Evolutionary conservation across 2,888 invertebrate genomes (phyloP).

Genomic region (Bhutanitis thaidina): DNA sequence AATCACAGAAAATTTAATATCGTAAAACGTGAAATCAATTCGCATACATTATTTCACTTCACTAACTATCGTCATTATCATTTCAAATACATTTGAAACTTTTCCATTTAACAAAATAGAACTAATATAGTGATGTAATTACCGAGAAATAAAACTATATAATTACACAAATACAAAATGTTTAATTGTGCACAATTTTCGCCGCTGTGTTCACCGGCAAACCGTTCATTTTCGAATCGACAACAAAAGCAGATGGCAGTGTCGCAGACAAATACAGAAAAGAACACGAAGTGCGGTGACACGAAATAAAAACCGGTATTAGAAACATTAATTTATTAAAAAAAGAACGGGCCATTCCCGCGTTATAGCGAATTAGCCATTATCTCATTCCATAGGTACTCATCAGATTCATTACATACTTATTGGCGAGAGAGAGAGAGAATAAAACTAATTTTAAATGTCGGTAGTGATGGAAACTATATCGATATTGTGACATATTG

Average conservation of each 20-base stretch:
- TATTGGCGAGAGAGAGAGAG: slow-evolving; percentile 70
- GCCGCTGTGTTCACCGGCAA: background rate
- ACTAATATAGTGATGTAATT: slow-evolving; percentile 29
- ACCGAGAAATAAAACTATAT: slow-evolving; percentile 30
- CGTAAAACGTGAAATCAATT: slow-evolving; percentile 14
- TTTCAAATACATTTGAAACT: slow-evolving; percentile 19
- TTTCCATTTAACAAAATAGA: slow-evolving; percentile 18
- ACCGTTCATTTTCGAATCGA: slow-evolving; percentile 16
- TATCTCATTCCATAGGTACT: slow-evolving; percentile 68
- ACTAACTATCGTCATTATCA: slow-evolving; percentile 14
- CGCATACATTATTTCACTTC: slow-evolving; percentile 17
- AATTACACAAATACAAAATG: slow-evolving; percentile 16
- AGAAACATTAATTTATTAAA: slow-evolving; percentile 57
- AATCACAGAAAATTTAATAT: background rate
- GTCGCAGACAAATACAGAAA: slow-evolving; percentile 35
- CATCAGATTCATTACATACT: slow-evolving; percentile 74
- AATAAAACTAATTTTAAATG: slow-evolving; percentile 70
- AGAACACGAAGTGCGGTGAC: slow-evolving; percentile 53
- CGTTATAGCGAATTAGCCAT: slow-evolving; percentile 64
- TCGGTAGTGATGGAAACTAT: slow-evolving; percentile 39
- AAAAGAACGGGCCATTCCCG: slow-evolving; percentile 64
- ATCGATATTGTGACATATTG: slow-evolving; percentile 5
- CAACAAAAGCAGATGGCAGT: slow-evolving; percentile 8
- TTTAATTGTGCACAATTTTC: background rate
- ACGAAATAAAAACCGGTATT: slow-evolving; percentile 63